Conservation (phyloP, 2,888 invertebrate species). For the Eristalinus aeneus region DNA sequence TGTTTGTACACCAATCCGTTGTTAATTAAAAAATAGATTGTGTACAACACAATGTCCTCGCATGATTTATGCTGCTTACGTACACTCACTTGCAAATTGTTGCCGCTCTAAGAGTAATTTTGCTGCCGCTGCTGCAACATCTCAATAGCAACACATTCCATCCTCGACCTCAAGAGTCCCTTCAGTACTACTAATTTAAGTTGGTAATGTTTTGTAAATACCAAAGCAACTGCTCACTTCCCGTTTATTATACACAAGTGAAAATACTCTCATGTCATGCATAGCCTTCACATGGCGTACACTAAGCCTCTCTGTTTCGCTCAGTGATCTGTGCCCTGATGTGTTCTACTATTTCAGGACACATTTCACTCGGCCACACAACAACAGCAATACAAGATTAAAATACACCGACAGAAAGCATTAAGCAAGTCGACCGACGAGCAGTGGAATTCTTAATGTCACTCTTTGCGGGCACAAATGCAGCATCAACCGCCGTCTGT, state of each 20-base stretch:
- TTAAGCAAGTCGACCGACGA: background rate
- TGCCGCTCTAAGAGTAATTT: slow-evolving; percentile 2
- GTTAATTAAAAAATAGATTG: too few relatives aligned
- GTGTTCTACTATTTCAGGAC: background rate
- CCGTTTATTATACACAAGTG: slow-evolving; percentile 22
- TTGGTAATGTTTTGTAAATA: slow-evolving; percentile 52
- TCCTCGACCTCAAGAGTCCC: background rate
- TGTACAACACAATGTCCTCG: too few relatives aligned
- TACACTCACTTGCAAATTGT: slow-evolving; percentile 40
- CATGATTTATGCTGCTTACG: background rate
- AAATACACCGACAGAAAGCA: background rate
- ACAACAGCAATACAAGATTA: background rate
- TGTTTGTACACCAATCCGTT: too few relatives aligned
- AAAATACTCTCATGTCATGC: slow-evolving; percentile 45
- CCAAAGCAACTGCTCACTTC: slow-evolving; percentile 15
- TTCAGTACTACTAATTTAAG: slow-evolving; percentile 8
- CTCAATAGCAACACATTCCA: background rate
- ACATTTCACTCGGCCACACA: background rate
- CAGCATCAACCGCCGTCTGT: background rate
- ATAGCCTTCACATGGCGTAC: slow-evolving; percentile 25
- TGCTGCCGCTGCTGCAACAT: background rate
- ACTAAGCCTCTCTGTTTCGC: background rate
- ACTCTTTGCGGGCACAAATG: background rate
- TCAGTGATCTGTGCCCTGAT: background rate
- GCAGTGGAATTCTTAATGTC: background rate